Base-by-base conservation (phyloP, 2,113 vertebrate genomes). In the Xiphorhynchus elegans region DNA sequence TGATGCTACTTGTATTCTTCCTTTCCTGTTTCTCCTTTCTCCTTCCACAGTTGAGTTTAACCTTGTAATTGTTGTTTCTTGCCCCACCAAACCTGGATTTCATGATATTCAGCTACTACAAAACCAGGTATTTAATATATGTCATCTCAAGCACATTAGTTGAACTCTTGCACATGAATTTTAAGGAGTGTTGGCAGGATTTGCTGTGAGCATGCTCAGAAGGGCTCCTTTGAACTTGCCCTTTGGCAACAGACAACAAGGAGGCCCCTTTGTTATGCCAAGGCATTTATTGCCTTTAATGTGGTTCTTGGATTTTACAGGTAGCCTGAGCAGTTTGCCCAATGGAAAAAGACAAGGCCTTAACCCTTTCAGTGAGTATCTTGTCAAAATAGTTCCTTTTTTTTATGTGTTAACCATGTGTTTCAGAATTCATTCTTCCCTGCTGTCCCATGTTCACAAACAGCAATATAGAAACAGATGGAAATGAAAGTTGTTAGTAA, bases 351-450 rank as follows among this genome's bases (percentile, higher is more conserved):
- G 98, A 98, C 98, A 98, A 98, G 98, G 98, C 97, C 98, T 98
- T 97, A 98, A 99, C 95, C 98, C 98, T 92, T 98, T 99, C 98
- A 98, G 99, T 99, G 99, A 99, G 99, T 97, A 96, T 96, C 96
- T 97, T 97, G 95, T 95, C 24, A 84, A 92, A 90, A 58, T 93
- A 42, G 94, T 97, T 63, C 60, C 8, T 59, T 85, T 91, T 58
- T 46, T 40, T 26, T n/a, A 33, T 39, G 1, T 81, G 49, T 31
- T 86, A 92, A 62, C 25, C 23, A 25, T 11, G 2, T 60, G 6
- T 70, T 60, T 56, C 23, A 50, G 33, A 81, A 39, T 47, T 93
- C 6, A 15, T 86, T 72, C 46, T 87, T 23, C 26, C 12, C 14
- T 60, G 26, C 20, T 90, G 19, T 93, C 35, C 17, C 29, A 0